phyloP scores from a whole-genome alignment of 2,888 invertebrate species.

The Amorpha juglandis region DNA sequence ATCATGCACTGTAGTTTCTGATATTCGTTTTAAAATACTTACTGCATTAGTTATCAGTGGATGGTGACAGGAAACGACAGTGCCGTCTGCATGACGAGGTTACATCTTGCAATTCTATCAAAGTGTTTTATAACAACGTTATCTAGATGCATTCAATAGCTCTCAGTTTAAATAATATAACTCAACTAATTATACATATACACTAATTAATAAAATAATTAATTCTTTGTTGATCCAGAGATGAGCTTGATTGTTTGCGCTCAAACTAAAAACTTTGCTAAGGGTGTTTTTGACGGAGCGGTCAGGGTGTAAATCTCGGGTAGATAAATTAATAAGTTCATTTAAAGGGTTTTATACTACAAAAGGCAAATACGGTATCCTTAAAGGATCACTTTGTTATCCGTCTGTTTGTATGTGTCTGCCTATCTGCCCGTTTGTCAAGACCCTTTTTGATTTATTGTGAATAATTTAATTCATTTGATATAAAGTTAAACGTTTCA shows the following conservation, averaged over 20 bases:
- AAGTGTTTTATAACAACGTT: conserved; percentile 63
- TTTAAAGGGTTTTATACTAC: not conserved
- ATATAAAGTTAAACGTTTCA: no score
- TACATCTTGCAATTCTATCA: conserved; percentile 62
- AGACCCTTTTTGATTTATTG: no score
- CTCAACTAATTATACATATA: conserved; percentile 46
- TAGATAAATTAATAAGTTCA: not conserved
- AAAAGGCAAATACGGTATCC: no score
- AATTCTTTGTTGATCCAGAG: conserved; percentile 37
- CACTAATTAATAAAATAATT: conserved; percentile 48
- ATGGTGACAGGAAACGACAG: conserved; percentile 58
- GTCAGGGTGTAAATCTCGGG: not conserved
- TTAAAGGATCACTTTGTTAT: no score
- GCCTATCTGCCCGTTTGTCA: no score
- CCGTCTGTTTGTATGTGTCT: no score
- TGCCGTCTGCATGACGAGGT: conserved; percentile 65
- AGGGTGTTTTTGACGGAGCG: conserved; percentile 27
- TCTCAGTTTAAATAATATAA: conserved; percentile 39
- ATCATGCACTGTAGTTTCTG: not conserved
- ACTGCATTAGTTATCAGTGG: conserved; percentile 58
- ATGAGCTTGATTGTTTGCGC: conserved; percentile 36
- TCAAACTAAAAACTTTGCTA: conserved; percentile 37
- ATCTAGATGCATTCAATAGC: conserved; percentile 50
- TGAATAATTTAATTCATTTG: no score
- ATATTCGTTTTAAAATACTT: conserved; percentile 41